Conservation (phyloP, 1,140 invertebrate species). For the Atopsyche davidsoni region DNA sequence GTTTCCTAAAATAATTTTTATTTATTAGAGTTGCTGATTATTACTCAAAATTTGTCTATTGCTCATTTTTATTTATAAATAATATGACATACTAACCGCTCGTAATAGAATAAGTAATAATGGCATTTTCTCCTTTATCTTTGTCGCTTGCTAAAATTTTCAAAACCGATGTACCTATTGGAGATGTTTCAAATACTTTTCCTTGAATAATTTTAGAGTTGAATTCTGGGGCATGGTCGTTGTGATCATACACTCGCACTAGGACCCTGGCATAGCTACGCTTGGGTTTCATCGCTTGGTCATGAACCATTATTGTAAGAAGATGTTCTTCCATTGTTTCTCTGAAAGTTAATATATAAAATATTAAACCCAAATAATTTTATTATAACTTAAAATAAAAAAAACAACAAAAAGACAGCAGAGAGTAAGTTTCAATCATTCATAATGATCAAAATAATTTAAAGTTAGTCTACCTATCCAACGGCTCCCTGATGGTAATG, state of each 20-base stretch:
- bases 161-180: slow-evolving; percentile 64
- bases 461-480: slow-evolving; percentile 54
- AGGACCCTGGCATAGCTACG: slow-evolving; percentile 72
- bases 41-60: not conserved
- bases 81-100: slow-evolving; percentile 38
- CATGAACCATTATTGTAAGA: slow-evolving; percentile 79
- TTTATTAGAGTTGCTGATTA: not conserved
- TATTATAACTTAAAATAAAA: too few relatives aligned
- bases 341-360: slow-evolving; percentile 13
- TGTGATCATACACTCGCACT: slow-evolving; percentile 75
- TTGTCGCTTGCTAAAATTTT: slow-evolving; percentile 72
- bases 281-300: slow-evolving; percentile 75
- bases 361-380: slow-evolving; percentile 2
- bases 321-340: slow-evolving; percentile 75
- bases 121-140: slow-evolving; percentile 76
- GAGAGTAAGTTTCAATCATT: not conserved
- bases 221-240: slow-evolving; percentile 81
- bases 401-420: not conserved
- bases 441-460: not conserved
- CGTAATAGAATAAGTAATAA: slow-evolving; percentile 72
- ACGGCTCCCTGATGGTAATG: slow-evolving; percentile 59
- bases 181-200: slow-evolving; percentile 69
- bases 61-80: not conserved
- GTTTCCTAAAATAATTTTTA: slow-evolving; percentile 51
- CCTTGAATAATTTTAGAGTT: slow-evolving; percentile 67